phyloP scores from a whole-genome alignment of 2,888 invertebrate species.

The Agapostemon virescens region DNA sequence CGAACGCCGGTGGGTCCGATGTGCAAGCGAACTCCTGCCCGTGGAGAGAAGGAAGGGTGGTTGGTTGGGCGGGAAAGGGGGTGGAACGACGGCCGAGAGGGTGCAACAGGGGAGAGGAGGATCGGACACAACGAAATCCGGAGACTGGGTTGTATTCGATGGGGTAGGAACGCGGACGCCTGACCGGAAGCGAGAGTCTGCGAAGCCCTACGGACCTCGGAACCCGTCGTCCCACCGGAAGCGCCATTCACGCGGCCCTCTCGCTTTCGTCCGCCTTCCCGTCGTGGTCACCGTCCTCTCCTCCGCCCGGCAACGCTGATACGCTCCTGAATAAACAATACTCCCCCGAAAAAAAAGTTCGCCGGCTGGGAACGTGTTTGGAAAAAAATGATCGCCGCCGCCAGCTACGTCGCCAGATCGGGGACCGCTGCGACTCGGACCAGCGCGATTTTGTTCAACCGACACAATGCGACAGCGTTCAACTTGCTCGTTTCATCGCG shows the following conservation, averaged over 20 bases:
- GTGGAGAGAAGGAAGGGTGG: conserved; percentile 55
- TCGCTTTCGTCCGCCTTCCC: conserved; percentile 74
- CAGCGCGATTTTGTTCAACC: conserved; percentile 32
- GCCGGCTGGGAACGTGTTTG: conserved; percentile 28
- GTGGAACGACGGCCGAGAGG: conserved; percentile 36
- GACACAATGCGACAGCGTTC: conserved; percentile 33
- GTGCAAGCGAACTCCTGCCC: conserved; percentile 63
- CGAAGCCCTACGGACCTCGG: conserved; percentile 77
- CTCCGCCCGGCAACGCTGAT: conserved; percentile 72
- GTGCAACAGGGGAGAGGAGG: conserved; percentile 31
- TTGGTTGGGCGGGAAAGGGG: conserved; percentile 31
- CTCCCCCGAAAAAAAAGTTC: conserved; percentile 63
- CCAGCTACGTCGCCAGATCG: conserved; percentile 53
- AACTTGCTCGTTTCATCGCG: conserved; percentile 20
- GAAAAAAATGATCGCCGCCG: conserved; percentile 61
- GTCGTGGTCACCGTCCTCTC: conserved; percentile 62
- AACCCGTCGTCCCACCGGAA: conserved; percentile 79
- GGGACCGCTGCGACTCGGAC: conserved; percentile 45
- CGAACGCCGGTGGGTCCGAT: conserved; percentile 72
- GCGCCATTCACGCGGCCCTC: conserved; percentile 79
- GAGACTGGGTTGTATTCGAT: conserved; percentile 70
- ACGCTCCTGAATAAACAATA: conserved; percentile 79
- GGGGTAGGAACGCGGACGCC: conserved; percentile 75
- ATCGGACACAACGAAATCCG: conserved; percentile 69
- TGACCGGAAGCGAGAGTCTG: conserved; percentile 81